Conservation (phyloP, 2,888 invertebrate genomes). For the Drosophila maculinotata region DNA sequence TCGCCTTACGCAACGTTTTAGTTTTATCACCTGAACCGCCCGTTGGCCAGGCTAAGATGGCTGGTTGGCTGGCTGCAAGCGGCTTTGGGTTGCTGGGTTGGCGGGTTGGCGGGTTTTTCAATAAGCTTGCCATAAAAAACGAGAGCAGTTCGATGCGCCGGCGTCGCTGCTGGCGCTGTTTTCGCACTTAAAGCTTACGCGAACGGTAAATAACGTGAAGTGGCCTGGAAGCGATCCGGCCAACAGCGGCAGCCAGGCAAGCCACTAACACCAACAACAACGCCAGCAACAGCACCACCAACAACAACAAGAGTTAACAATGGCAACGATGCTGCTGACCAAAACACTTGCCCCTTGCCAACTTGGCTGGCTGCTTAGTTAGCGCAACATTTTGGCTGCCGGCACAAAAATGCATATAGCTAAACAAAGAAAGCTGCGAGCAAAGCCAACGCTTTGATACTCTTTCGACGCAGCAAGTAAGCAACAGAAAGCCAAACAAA, state of each 20-base stretch:
- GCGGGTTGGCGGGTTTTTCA: slow-evolving; percentile 47
- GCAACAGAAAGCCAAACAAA: too few relatives aligned
- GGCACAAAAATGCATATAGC: slow-evolving; percentile 12
- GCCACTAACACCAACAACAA: slow-evolving; percentile 21
- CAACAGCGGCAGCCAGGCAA: slow-evolving; percentile 25
- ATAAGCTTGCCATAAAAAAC: slow-evolving; percentile 67
- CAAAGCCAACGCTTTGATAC: slow-evolving; percentile 14
- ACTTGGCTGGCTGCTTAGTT: slow-evolving; percentile 31
- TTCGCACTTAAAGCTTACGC: slow-evolving; percentile 57
- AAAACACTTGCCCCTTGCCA: slow-evolving; percentile 49
- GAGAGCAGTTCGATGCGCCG: slow-evolving; percentile 46
- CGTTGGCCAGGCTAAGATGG: slow-evolving; percentile 6
- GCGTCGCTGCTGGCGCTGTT: slow-evolving; percentile 41
- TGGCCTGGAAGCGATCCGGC: slow-evolving; percentile 69
- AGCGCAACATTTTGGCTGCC: slow-evolving; percentile 23
- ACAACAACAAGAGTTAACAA: slow-evolving; percentile 28
- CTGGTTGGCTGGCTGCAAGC: slow-evolving; percentile 3
- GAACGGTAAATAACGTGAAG: slow-evolving; percentile 73
- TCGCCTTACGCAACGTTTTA: slow-evolving; percentile 47
- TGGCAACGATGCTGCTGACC: slow-evolving; percentile 24
- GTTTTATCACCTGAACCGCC: slow-evolving; percentile 42
- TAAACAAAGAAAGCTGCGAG: not conserved
- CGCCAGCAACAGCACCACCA: slow-evolving; percentile 21
- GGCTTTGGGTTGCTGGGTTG: slow-evolving; percentile 31
- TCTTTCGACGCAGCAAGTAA: not conserved